These are phyloP conservation scores for Furcifer pardalis DNA, from an alignment of 2,797 vertebrate species.

Conservation along the genomic window DNA sequence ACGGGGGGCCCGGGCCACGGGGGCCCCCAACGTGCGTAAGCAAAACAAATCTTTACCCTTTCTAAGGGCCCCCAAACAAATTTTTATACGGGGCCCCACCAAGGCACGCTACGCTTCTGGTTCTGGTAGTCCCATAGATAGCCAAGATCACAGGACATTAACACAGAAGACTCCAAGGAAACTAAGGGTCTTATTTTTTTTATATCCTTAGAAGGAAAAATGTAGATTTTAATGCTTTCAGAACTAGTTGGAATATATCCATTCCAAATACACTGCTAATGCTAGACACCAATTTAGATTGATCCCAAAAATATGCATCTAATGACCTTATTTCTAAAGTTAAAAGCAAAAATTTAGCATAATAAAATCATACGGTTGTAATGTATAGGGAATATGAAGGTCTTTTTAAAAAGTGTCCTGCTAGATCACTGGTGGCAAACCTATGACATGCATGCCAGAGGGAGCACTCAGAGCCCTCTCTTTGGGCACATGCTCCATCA, in stretches of 20 bases:
- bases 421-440: no score
- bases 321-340: conserved; percentile 28
- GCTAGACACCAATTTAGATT: conserved; percentile 1
- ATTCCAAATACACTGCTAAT: background rate
- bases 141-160: background rate
- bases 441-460: no score
- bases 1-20: no score
- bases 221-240: conserved; percentile 7
- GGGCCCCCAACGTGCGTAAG: no score
- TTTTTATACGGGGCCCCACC: no score
- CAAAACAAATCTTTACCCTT: no score
- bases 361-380: conserved; percentile 21
- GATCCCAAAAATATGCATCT: background rate
- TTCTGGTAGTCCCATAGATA: background rate
- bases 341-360: conserved; percentile 15
- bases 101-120: no score
- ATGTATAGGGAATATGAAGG: background rate
- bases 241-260: conserved; percentile 5
- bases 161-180: background rate
- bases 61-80: no score
- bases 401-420: background rate
- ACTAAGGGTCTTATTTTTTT: background rate
- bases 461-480: no score
- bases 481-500: no score
- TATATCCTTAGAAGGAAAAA: background rate